Evolutionary conservation across 1,140 invertebrate genomes (phyloP), one percentile per base, ranked within the genome.

Genomic region (Vanessa atalanta): DNA sequence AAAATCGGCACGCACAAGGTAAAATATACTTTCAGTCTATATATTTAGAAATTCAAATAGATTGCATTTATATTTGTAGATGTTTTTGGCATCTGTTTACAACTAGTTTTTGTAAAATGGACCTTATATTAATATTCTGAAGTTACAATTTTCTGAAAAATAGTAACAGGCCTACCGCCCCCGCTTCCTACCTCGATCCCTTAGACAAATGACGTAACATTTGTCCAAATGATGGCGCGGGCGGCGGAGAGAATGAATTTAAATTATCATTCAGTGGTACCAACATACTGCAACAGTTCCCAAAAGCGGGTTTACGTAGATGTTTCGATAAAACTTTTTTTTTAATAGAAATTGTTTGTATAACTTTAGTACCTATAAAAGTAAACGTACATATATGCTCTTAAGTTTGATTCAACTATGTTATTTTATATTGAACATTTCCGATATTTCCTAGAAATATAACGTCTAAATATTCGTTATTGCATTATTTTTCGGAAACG

Each of bases 191-290:
- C 82, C 70, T 76, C 83, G 85, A 64, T 67, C 88, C 87, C 84
- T 87, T 87, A 93, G 92, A 93, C 86, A 93, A 93, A 93, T 93
- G 91, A 92, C 84, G 84, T 90, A 89, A 86, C 92, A 93, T 93
- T 93, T 93, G 93, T 93, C 93, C 91, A 93, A 93, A 93, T 93
- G 93, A 93, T 93, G 93, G 92, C 89, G 92, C 91, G 90, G 91
- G 91, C 91, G 92, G 88, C 88, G 88, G 85, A 93, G 92, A 93
- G 92, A 93, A 93, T 93, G 93, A 93, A 93, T 93, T 93, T 93
- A 93, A 93, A 93, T 93, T 93, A 93, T 93, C 93, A 93, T 93
- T 93, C 92, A 92, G 91, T 93, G 88, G 85, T 92, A 90, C 86
- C 84, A 90, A 90, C 88, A 90, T 86, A 89, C 84, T 89, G 80